phyloP scores from a whole-genome alignment of 1,140 invertebrate species.

The Proctacanthus coquilletti region DNA sequence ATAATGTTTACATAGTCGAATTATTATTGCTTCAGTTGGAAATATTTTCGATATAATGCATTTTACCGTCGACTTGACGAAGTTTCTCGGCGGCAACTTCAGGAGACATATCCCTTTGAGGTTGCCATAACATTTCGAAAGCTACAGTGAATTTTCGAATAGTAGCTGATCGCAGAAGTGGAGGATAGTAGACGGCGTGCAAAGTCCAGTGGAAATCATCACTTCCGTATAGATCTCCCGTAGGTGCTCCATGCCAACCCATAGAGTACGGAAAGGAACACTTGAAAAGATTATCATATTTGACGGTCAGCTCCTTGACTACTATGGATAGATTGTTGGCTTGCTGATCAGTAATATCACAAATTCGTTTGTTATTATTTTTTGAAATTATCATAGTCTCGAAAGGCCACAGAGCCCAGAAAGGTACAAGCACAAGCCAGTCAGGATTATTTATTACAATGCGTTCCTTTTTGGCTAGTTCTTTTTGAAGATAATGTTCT shows the following conservation, averaged over 20 bases:
- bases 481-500: slow-evolving; percentile 69
- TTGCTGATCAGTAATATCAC: slow-evolving; percentile 47
- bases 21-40: too few relatives aligned
- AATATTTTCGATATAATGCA: slow-evolving; percentile 17
- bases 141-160: slow-evolving; percentile 97
- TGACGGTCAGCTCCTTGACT: slow-evolving; percentile 75
- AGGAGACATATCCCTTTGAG: slow-evolving; percentile 82
- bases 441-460: slow-evolving; percentile 69
- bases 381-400: slow-evolving; percentile 87
- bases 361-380: slow-evolving; percentile 54
- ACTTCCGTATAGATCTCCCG: slow-evolving; percentile 42
- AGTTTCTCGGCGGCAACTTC: slow-evolving; percentile 79
- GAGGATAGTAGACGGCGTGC: slow-evolving; percentile 85
- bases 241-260: slow-evolving; percentile 97
- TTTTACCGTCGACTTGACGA: slow-evolving; percentile 29
- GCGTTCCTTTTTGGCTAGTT: slow-evolving; percentile 64
- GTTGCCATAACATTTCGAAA: slow-evolving; percentile 83
- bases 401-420: slow-evolving; percentile 94
- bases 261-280: slow-evolving; percentile 94
- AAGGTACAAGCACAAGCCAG: slow-evolving; percentile 88
- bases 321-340: slow-evolving; percentile 53
- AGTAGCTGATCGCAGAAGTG: slow-evolving; percentile 79
- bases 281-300: slow-evolving; percentile 94
- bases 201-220: slow-evolving; percentile 78
- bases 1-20: too few relatives aligned